A percentile compares a stretch with the other conserved stretches of the same genome.
Evolutionary conservation across 2,113 vertebrate species (phyloP).

Genomic region (Corythaeola cristata): DNA sequence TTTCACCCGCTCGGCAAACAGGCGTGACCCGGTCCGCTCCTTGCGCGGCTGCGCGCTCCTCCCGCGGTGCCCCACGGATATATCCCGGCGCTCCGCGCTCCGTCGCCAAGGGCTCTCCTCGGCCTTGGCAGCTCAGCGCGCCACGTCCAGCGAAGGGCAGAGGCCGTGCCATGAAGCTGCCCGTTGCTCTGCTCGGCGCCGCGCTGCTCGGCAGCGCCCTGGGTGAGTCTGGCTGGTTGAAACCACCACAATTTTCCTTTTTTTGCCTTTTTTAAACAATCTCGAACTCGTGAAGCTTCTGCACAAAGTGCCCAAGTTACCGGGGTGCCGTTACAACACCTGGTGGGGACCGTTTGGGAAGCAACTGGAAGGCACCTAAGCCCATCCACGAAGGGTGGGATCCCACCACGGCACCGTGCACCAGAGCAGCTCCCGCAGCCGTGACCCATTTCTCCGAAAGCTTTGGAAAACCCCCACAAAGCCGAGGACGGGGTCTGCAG

Average conservation of each 20-base stretch:
- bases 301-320: background rate
- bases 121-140: background rate
- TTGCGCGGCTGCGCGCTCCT: too few relatives aligned
- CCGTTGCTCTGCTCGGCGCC: background rate
- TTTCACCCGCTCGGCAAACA: background rate
- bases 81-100: background rate
- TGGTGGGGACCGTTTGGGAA: background rate
- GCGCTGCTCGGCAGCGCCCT: background rate
- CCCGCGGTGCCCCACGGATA: background rate
- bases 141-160: accelerated
- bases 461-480: background rate
- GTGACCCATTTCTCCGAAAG: background rate
- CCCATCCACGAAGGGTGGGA: background rate
- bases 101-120: accelerated
- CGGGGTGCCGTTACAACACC: background rate
- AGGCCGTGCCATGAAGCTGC: background rate
- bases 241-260: too few relatives aligned
- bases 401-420: background rate
- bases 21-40: background rate
- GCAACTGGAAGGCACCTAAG: background rate
- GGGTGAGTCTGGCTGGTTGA: background rate
- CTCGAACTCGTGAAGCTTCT: background rate
- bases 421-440: background rate
- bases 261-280: background rate
- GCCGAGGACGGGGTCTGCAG: background rate